Evolutionary conservation across 2,113 vertebrate genomes (phyloP), one percentile per base, ranked within the genome.

Genomic region (Callaeas wilsoni): DNA sequence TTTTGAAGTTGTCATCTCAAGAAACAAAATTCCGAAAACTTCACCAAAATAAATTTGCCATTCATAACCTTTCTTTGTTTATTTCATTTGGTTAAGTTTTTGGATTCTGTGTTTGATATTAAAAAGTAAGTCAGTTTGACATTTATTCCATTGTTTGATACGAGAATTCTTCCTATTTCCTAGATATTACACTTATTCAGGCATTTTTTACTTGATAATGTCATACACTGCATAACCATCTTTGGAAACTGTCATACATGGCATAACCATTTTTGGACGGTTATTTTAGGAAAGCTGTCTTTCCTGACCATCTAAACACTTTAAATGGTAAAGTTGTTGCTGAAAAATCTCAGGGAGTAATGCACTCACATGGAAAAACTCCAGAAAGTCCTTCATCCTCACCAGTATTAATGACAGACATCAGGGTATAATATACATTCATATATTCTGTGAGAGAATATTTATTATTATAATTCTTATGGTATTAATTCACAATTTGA

Each of bases 271-370:
- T 93, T 93, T 77, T 73, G 82, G 82, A 68, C 74, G 33, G 85
- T 95, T 97, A 97, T 97, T 97, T 97, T 96, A 94, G 87, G 95
- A 91, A 93, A 73, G 78, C 20, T 80, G 50, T 83, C 46, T 93
- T 82, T 95, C 53, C 81, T 94, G 77, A 57, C 44, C 57, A 53
- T 87, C 50, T 83, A 14, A 93, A 95, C 74, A 41, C 94, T 96
- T 96, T 93, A 96, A 94, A 95, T 94, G 84, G 91, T 83, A 95
- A 96, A 69, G 26, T 62, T 79, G 22, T 76, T 79, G 78, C 89
- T 87, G 78, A 93, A 91, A 90, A 75, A 20, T 87, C 57, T 87
- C 67, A 22, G 46, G 49, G 57, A 89, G 84, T 94, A 80, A 42
- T 32, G 82, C 41, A 33, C 16, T 87, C 33, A 20, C 33, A 26